A percentile compares a stretch with the other conserved stretches of the same genome.
These are phyloP conservation scores for Tetragonisca angustula DNA, from an alignment of 2,888 invertebrate genomes.

Conservation along the genomic window DNA sequence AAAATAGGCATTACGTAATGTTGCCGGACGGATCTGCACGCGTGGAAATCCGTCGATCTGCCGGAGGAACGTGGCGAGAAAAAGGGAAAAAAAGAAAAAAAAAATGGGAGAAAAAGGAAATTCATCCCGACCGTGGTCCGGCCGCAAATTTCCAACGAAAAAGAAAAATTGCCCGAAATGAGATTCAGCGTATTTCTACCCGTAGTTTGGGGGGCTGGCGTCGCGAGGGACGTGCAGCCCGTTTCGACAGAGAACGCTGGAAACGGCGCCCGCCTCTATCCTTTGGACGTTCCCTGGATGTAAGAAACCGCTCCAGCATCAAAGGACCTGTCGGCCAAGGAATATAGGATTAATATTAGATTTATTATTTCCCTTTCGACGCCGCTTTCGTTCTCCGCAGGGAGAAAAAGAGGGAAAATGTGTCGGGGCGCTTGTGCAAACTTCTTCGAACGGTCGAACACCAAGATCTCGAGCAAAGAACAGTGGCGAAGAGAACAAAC, in stretches of 20 bases:
- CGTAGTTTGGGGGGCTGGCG: constrained; percentile 9
- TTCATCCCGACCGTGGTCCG: constrained; percentile 40
- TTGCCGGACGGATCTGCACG: constrained; percentile 30
- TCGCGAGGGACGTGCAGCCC: constrained; percentile 3
- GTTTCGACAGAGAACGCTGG: constrained; percentile 38
- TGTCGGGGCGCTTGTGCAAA: constrained; percentile 39
- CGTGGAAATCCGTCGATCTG: not conserved
- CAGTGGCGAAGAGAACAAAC: constrained; percentile 56
- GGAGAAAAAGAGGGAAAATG: constrained; percentile 20
- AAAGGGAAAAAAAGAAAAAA: not conserved
- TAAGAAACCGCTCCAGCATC: constrained; percentile 30
- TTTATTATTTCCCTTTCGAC: constrained; percentile 64
- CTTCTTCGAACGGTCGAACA: constrained; percentile 18
- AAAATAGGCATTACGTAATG: constrained; percentile 65
- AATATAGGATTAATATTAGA: constrained; percentile 59
- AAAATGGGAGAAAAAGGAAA: constrained; percentile 12
- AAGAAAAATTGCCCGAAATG: constrained; percentile 30
- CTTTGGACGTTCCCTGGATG: not conserved
- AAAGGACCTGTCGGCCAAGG: constrained; percentile 24
- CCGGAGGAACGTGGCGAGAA: constrained; percentile 3
- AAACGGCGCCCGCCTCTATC: constrained; percentile 8
- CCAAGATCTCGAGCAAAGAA: constrained; percentile 12
- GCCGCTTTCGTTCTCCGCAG: not conserved
- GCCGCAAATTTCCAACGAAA: constrained; percentile 44
- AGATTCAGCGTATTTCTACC: constrained; percentile 56